Conservation (phyloP, 2,797 vertebrate species). For the Myotis pilosus region DNA sequence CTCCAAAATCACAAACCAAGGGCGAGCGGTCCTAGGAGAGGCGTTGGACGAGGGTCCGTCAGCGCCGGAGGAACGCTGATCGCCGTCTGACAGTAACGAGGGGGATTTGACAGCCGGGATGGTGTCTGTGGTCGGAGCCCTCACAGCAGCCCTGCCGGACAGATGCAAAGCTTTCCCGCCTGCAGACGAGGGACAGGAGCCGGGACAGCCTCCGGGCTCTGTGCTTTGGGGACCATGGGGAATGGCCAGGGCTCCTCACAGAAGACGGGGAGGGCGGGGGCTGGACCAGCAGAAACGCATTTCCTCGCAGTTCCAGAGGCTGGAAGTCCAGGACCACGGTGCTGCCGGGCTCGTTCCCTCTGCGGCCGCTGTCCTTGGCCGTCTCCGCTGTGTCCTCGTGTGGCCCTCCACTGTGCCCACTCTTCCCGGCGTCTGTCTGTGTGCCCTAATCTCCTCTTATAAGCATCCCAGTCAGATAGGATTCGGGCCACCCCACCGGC, state of each 20-base stretch:
- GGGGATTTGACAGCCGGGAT: no score
- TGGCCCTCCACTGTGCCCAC: accelerated
- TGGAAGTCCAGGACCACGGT: background rate
- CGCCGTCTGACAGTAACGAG: background rate
- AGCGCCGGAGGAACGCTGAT: background rate
- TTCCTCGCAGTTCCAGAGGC: background rate
- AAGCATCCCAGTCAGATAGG: background rate
- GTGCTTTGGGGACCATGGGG: accelerated
- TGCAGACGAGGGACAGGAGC: background rate
- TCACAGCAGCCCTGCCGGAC: background rate
- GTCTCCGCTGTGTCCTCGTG: accelerated
- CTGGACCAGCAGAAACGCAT: no score
- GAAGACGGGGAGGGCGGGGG: no score
- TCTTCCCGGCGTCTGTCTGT: no score
- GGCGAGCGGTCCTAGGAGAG: background rate
- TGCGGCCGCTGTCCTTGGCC: background rate
- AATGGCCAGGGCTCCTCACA: background rate
- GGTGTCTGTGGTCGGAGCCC: no score
- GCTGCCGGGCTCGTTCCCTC: background rate
- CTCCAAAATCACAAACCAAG: no score
- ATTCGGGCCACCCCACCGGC: no score
- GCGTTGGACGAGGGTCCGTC: background rate
- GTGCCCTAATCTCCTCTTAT: background rate
- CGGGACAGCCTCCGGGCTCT: background rate
- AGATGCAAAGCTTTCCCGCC: accelerated